Conservation (phyloP, 1,140 invertebrate genomes). For the Aporrectodea caliginosa region DNA sequence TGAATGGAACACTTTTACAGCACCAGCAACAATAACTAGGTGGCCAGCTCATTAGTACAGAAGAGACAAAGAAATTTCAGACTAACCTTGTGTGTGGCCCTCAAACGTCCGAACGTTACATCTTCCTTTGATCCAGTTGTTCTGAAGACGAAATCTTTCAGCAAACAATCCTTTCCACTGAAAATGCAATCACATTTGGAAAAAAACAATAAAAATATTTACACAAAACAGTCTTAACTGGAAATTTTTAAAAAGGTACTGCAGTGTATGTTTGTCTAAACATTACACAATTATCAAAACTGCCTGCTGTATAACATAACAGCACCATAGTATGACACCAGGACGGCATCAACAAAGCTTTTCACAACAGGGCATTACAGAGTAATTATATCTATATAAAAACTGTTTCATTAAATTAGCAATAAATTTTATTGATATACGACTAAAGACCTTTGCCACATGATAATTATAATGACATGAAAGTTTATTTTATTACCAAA, state of each 20-base stretch:
- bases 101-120: conserved; percentile 59
- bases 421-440: neutral
- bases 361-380: too few relatives aligned
- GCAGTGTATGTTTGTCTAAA: neutral
- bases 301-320: neutral
- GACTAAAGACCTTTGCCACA: too few relatives aligned
- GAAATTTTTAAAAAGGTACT: neutral
- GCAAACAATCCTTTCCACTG: conserved; percentile 56
- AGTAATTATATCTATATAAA: too few relatives aligned
- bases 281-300: neutral
- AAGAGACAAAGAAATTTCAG: conserved; percentile 4
- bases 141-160: conserved; percentile 50
- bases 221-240: neutral
- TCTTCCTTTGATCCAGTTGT: conserved; percentile 52
- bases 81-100: conserved; percentile 56
- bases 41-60: neutral
- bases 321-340: neutral
- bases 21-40: neutral
- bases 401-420: neutral
- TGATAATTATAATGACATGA: neutral
- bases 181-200: conserved; percentile 34
- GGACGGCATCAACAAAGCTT: neutral
- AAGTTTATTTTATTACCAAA: neutral
- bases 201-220: neutral
- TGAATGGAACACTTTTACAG: neutral